phyloP scores from a whole-genome alignment of 2,113 vertebrate genomes.

The Archocentrus centrarchus region DNA sequence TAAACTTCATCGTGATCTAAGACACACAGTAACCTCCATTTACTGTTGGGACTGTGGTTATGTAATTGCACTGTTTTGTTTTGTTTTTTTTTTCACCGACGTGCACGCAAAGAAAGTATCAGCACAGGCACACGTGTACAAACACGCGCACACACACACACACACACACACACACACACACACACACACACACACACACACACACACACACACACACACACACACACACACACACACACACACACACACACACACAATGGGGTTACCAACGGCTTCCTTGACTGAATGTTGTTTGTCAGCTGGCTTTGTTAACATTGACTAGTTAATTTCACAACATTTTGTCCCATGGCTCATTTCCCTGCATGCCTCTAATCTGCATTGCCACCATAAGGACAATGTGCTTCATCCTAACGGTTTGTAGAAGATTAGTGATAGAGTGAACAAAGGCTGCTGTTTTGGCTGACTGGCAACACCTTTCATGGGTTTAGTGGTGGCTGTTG shows the following conservation, averaged over 20 bases:
- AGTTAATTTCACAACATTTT: conserved; percentile 52
- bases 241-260: not conserved
- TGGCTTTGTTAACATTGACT: conserved; percentile 37
- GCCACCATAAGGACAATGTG: conserved; percentile 42
- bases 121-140: not conserved
- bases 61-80: not conserved
- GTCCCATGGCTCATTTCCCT: conserved; percentile 26
- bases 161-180: not conserved
- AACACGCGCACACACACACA: no score
- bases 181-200: not conserved
- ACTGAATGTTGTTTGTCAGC: conserved; percentile 40
- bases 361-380: conserved; percentile 46
- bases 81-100: not conserved
- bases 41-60: not conserved
- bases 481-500: conserved; percentile 62
- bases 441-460: conserved; percentile 58
- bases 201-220: not conserved
- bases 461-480: conserved; percentile 63
- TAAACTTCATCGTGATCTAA: conserved; percentile 20
- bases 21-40: conserved; percentile 14
- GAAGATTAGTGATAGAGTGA: conserved; percentile 56
- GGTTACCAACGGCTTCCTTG: not conserved
- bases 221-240: not conserved
- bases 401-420: conserved; percentile 45
- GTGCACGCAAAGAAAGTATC: not conserved